Evolutionary conservation across 2,888 invertebrate genomes (phyloP).

Genomic region (Sericinus montela): DNA sequence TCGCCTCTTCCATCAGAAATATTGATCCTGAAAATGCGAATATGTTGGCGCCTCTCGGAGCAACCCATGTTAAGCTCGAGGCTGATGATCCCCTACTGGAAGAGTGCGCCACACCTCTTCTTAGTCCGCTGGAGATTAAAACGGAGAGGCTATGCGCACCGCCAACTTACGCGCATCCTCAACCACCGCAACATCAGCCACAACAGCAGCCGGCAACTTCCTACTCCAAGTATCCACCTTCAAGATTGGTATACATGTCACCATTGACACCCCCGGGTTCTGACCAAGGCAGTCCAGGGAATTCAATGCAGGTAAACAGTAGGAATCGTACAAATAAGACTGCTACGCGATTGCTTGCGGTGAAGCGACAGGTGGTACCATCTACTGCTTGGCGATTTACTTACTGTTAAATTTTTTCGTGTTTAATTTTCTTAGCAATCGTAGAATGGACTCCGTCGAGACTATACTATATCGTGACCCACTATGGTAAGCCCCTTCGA

Average conservation of each 20-base stretch:
- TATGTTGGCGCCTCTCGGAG: constrained; percentile 85
- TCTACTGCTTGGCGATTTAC: constrained; percentile 60
- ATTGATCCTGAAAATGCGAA: constrained; percentile 94
- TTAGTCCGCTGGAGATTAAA: constrained; percentile 90
- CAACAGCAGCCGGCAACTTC: constrained; percentile 51
- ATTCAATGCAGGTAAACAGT: constrained; percentile 78
- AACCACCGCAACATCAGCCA: constrained; percentile 40
- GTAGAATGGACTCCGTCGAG: neutral
- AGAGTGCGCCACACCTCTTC: constrained; percentile 83
- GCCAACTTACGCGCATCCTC: constrained; percentile 63
- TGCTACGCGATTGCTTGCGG: constrained; percentile 53
- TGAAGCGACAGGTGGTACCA: constrained; percentile 56
- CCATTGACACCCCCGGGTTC: constrained; percentile 93
- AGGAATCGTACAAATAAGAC: constrained; percentile 8
- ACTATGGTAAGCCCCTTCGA: neutral
- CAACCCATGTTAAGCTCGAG: constrained; percentile 88
- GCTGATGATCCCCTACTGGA: constrained; percentile 81
- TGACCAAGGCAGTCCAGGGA: constrained; percentile 91
- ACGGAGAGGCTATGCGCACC: constrained; percentile 84
- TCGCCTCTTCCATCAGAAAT: constrained; percentile 93
- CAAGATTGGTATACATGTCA: constrained; percentile 85
- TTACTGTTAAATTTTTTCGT: constrained; percentile 26
- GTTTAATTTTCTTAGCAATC: constrained; percentile 29
- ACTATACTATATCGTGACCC: neutral
- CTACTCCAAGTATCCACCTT: constrained; percentile 68